Conservation (phyloP, 2,113 vertebrate species). For the Ceyx margarethae region DNA sequence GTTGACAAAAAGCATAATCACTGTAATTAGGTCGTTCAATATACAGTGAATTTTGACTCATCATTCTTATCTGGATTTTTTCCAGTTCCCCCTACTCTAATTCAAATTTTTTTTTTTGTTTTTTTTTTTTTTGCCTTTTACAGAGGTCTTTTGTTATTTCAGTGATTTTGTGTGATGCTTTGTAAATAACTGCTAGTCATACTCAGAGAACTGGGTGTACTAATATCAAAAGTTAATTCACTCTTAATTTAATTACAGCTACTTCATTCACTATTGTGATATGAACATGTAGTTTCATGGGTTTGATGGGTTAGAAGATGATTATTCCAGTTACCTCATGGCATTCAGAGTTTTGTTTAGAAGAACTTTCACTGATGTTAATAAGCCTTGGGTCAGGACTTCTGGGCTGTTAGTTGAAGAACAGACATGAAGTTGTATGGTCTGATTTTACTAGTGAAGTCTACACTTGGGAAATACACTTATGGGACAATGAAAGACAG, state of each 20-base stretch:
- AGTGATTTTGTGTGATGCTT: not conserved
- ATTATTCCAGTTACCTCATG: not conserved
- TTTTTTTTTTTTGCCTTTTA: not conserved
- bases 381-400: not conserved
- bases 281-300: not conserved
- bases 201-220: not conserved
- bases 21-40: not conserved
- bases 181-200: not conserved
- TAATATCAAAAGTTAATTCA: not conserved
- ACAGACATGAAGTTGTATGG: not conserved
- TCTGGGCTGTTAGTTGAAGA: not conserved
- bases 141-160: not conserved
- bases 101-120: not conserved
- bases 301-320: not conserved
- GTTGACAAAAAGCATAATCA: constrained; percentile 10
- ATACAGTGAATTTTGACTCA: constrained; percentile 21
- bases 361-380: not conserved
- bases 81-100: not conserved
- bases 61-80: not conserved
- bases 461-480: not conserved
- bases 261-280: not conserved
- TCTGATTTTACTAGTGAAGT: not conserved
- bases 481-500: not conserved
- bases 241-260: not conserved
- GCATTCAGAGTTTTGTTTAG: not conserved